phyloP scores from a whole-genome alignment of 2,888 invertebrate species.

The Eucera pruinosa region DNA sequence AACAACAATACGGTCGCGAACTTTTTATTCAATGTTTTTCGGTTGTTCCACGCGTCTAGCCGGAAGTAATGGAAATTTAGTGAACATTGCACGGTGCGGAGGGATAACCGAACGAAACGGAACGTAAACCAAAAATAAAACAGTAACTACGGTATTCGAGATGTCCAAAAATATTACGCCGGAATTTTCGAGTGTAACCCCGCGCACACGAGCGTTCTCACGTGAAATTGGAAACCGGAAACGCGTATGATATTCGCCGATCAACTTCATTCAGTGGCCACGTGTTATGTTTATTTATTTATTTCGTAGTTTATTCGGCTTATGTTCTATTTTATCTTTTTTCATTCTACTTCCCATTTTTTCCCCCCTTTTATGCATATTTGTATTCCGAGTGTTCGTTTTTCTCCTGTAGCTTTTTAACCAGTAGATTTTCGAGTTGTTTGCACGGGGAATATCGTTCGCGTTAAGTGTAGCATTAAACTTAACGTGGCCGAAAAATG shows the following conservation, averaged over 20 bases:
- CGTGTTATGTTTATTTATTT: not conserved
- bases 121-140: conserved; percentile 41
- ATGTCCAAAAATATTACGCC: conserved; percentile 16
- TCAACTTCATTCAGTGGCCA: conserved; percentile 3
- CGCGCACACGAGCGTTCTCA: conserved; percentile 14
- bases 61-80: conserved; percentile 42
- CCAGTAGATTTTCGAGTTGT: not conserved
- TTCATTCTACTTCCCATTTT: not conserved
- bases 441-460: conserved; percentile 33
- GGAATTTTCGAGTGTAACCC: conserved; percentile 18
- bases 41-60: conserved; percentile 19
- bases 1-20: conserved; percentile 9
- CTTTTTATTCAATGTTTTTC: conserved; percentile 33
- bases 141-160: conserved; percentile 3
- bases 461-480: conserved; percentile 46
- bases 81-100: not conserved
- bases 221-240: conserved; percentile 37
- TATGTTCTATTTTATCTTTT: not conserved
- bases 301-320: not conserved
- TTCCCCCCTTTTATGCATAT: not conserved
- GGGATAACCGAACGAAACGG: not conserved
- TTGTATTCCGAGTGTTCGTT: too few species aligned
- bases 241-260: conserved; percentile 27
- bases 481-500: conserved; percentile 20
- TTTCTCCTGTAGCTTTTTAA: too few species aligned